Percentiles rank a stretch among this genome's conserved stretches.
phyloP scores from a whole-genome alignment of 2,113 vertebrate genomes.

The Thamnaconus septentrionalis region DNA sequence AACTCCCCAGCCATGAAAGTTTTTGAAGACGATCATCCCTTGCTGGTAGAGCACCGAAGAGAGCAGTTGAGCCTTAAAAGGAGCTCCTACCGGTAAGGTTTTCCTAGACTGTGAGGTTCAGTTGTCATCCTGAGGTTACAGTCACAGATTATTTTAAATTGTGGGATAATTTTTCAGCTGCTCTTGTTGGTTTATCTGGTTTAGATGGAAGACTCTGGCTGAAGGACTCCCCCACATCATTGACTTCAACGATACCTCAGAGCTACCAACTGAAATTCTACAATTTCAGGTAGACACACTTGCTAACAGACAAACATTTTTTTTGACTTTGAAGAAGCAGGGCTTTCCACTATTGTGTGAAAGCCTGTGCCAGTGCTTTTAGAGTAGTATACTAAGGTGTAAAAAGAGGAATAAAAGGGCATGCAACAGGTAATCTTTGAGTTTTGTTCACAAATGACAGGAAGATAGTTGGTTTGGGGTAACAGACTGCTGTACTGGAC shows the following conservation, averaged over 20 bases:
- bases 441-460: too few relatives aligned
- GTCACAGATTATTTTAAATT: background rate
- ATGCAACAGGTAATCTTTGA: too few relatives aligned
- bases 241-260: background rate
- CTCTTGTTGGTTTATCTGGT: background rate
- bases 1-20: conserved; percentile 36
- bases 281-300: conserved; percentile 44
- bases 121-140: too few relatives aligned
- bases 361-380: too few relatives aligned
- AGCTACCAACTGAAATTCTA: conserved; percentile 34
- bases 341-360: too few relatives aligned
- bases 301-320: too few relatives aligned
- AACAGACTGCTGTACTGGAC: too few relatives aligned
- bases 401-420: too few relatives aligned
- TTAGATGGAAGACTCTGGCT: conserved; percentile 41
- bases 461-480: too few relatives aligned
- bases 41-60: conserved; percentile 43
- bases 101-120: too few relatives aligned
- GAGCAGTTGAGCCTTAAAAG: conserved; percentile 38
- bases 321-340: too few relatives aligned
- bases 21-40: conserved; percentile 50
- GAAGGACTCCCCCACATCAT: conserved; percentile 22
- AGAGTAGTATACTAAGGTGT: too few relatives aligned
- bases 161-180: background rate
- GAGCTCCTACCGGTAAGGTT: conserved; percentile 54